Evolutionary conservation across 2,797 vertebrate species (phyloP).

Genomic region (Chaunax sp.): DNA sequence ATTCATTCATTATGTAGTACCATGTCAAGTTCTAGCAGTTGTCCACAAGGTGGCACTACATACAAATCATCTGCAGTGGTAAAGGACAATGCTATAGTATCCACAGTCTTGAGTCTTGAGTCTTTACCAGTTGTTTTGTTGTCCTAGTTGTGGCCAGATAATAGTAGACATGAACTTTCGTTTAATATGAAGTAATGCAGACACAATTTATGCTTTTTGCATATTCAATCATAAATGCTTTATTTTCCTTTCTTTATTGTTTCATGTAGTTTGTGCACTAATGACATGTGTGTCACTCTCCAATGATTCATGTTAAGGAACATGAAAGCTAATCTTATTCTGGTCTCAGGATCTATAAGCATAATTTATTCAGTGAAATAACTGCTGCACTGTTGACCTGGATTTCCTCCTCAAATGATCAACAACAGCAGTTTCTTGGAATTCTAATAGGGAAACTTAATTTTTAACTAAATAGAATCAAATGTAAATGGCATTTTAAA

Average conservation of each 20-base stretch:
- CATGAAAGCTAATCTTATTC: conserved; percentile 45
- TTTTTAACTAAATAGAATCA: background rate
- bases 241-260: background rate
- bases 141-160: background rate
- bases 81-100: background rate
- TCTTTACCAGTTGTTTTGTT: too few relatives aligned
- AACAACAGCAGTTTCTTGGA: conserved; percentile 4
- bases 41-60: conserved; percentile 69
- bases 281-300: conserved; percentile 14
- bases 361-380: conserved; percentile 53
- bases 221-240: background rate
- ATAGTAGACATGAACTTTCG: background rate
- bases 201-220: background rate
- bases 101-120: too few relatives aligned
- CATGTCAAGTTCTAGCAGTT: conserved; percentile 10
- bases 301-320: conserved; percentile 37
- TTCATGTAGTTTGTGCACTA: background rate
- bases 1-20: background rate
- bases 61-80: conserved; percentile 37
- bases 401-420: background rate
- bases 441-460: background rate
- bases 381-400: conserved; percentile 27
- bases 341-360: conserved; percentile 38
- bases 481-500: background rate
- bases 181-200: background rate